Percentiles rank a stretch among this genome's conserved stretches.
phyloP scores from a whole-genome alignment of 2,888 invertebrate genomes.

The Drosophila ustulata region DNA sequence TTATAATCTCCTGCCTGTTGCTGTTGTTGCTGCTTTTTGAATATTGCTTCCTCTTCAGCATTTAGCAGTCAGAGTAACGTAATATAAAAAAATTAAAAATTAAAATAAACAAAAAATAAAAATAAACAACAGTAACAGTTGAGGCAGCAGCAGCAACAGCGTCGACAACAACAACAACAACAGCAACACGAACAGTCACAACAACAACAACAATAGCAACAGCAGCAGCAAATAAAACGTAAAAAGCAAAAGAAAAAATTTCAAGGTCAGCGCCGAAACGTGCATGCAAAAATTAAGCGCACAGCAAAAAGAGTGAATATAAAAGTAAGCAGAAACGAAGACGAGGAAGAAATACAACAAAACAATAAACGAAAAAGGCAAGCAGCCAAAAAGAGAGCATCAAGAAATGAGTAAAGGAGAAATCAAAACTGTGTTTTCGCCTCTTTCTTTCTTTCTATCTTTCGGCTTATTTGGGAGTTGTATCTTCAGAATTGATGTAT shows the following conservation, averaged over 20 bases:
- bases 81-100: constrained; percentile 65
- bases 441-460: not conserved
- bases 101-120: constrained; percentile 60
- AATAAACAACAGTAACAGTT: constrained; percentile 63
- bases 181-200: constrained; percentile 5
- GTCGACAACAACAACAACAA: not conserved
- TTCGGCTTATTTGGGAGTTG: not conserved
- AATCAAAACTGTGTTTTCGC: constrained; percentile 11
- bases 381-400: constrained; percentile 12
- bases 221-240: constrained; percentile 55
- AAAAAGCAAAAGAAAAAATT: constrained; percentile 76
- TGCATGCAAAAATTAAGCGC: constrained; percentile 80
- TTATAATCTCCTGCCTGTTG: constrained; percentile 44
- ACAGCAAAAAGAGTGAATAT: constrained; percentile 58
- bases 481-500: not conserved
- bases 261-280: constrained; percentile 80
- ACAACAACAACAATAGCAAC: constrained; percentile 39
- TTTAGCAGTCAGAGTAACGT: constrained; percentile 59
- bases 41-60: constrained; percentile 73
- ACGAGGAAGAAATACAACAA: constrained; percentile 29
- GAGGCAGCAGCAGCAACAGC: constrained; percentile 22
- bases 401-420: constrained; percentile 15
- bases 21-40: constrained; percentile 36
- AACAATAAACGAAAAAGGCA: constrained; percentile 19
- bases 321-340: constrained; percentile 60